These are phyloP conservation scores for Gallinago jamesoni DNA, from an alignment of 2,113 vertebrate species.

Conservation along the genomic window DNA sequence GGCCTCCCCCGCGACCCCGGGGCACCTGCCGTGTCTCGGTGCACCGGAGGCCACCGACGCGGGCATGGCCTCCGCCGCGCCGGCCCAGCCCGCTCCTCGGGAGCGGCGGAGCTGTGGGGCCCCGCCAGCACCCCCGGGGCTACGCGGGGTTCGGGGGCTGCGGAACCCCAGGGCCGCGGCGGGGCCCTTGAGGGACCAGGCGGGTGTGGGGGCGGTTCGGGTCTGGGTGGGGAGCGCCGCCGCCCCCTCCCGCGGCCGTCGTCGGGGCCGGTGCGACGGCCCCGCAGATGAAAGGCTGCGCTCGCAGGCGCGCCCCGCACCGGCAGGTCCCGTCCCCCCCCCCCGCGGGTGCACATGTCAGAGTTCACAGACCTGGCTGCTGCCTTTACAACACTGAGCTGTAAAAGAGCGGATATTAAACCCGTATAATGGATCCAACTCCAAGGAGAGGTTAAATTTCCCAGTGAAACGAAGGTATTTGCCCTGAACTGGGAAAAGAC, in stretches of 20 bases:
- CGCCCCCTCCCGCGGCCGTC: not conserved
- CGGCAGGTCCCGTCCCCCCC: not conserved
- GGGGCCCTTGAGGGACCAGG: not conserved
- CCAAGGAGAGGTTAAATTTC: slow-evolving; percentile 46
- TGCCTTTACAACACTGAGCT: slow-evolving; percentile 59
- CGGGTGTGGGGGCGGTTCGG: not conserved
- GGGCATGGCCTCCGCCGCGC: not conserved
- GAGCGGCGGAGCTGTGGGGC: too few relatives aligned
- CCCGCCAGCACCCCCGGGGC: too few relatives aligned
- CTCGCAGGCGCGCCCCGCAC: not conserved
- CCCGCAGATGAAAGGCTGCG: slow-evolving; percentile 34
- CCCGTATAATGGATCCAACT: slow-evolving; percentile 58
- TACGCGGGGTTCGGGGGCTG: too few relatives aligned
- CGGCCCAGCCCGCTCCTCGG: not conserved
- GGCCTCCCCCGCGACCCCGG: not conserved
- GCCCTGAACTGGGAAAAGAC: slow-evolving; percentile 1
- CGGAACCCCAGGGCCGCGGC: not conserved
- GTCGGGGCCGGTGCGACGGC: not conserved
- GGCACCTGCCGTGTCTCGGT: too few relatives aligned
- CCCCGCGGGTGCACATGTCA: slow-evolving; percentile 39
- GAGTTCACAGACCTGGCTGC: slow-evolving; percentile 64
- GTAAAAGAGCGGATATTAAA: slow-evolving; percentile 68
- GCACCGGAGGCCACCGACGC: too few relatives aligned
- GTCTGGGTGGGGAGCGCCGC: not conserved
- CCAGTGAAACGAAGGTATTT: slow-evolving; percentile 45